Percentiles rank a stretch among this genome's conserved stretches.
These are phyloP conservation scores for Apis dorsata DNA, from an alignment of 1,140 invertebrate genomes.

Conservation along the genomic window DNA sequence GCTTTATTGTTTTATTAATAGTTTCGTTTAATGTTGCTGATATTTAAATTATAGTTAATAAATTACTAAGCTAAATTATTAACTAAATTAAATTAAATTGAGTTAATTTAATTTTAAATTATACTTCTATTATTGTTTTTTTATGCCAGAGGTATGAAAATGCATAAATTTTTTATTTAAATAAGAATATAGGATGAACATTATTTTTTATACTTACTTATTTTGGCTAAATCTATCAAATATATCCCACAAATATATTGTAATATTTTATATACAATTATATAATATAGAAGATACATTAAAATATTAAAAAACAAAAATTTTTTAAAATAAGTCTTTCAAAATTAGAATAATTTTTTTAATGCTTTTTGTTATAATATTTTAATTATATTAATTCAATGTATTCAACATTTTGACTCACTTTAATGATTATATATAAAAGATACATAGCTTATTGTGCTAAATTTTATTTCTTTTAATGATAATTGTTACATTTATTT, in stretches of 20 bases:
- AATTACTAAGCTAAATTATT: no score
- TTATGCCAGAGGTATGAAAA: no score
- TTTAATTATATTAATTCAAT: background rate
- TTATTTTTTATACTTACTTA: no score
- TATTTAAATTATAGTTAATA: no score
- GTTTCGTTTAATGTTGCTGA: background rate
- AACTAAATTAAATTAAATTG: no score
- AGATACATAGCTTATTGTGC: constrained; percentile 9
- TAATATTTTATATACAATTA: no score
- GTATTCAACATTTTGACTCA: background rate
- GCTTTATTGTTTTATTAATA: background rate
- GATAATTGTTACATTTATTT: constrained; percentile 45
- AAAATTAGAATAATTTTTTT: background rate
- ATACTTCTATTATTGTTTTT: background rate
- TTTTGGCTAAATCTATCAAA: no score
- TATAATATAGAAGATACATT: background rate
- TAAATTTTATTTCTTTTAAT: constrained; percentile 42
- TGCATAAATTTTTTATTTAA: no score
- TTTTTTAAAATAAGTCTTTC: background rate
- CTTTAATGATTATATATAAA: constrained; percentile 2
- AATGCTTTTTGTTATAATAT: background rate
- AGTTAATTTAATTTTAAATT: background rate
- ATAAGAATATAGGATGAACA: no score
- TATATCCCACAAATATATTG: no score
- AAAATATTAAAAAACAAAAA: background rate